A percentile compares a stretch with the other conserved stretches of the same genome.
Conservation (phyloP, 2,888 invertebrate species). For the Colostygia pectinataria region DNA sequence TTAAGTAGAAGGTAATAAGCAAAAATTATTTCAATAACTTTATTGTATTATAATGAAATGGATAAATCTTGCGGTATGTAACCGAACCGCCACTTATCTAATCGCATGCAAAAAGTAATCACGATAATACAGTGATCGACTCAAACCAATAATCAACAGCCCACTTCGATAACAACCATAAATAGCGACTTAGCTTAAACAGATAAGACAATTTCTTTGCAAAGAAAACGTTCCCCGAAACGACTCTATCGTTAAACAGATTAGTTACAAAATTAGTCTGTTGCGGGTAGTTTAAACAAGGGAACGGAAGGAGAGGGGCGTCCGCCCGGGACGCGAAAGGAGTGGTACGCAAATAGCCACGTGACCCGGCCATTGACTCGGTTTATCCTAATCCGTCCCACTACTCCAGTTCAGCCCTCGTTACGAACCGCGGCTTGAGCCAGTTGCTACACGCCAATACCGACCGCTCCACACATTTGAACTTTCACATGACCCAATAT, state of each 20-base stretch:
- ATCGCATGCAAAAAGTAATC: slow-evolving; percentile 22
- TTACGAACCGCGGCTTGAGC: slow-evolving; percentile 45
- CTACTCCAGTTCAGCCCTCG: slow-evolving; percentile 75
- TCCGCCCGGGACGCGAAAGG: slow-evolving; percentile 51
- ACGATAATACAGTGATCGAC: slow-evolving; percentile 13
- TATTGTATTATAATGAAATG: too few species aligned
- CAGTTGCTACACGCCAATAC: slow-evolving; percentile 36
- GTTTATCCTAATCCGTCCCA: slow-evolving; percentile 82
- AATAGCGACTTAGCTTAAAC: slow-evolving; percentile 10
- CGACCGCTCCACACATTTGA: slow-evolving; percentile 46
- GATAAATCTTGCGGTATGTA: slow-evolving; percentile 3
- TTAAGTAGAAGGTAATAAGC: too few species aligned
- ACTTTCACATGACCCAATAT: slow-evolving; percentile 63
- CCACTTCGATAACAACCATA: slow-evolving; percentile 4
- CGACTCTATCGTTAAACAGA: slow-evolving; percentile 57
- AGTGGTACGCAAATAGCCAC: slow-evolving; percentile 75
- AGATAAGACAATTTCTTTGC: slow-evolving; percentile 25
- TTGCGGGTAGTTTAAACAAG: slow-evolving; percentile 67
- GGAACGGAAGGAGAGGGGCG: slow-evolving; percentile 60
- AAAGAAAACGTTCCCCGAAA: slow-evolving; percentile 37
- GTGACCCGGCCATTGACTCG: slow-evolving; percentile 83
- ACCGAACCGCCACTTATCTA: slow-evolving; percentile 11
- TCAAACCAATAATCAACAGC: slow-evolving; percentile 14
- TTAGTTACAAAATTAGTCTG: slow-evolving; percentile 70
- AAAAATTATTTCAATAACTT: too few species aligned